Evolutionary conservation across 2,797 vertebrate species (phyloP), one percentile per base, ranked within the genome.

Genomic region (Aplochiton taeniatus): DNA sequence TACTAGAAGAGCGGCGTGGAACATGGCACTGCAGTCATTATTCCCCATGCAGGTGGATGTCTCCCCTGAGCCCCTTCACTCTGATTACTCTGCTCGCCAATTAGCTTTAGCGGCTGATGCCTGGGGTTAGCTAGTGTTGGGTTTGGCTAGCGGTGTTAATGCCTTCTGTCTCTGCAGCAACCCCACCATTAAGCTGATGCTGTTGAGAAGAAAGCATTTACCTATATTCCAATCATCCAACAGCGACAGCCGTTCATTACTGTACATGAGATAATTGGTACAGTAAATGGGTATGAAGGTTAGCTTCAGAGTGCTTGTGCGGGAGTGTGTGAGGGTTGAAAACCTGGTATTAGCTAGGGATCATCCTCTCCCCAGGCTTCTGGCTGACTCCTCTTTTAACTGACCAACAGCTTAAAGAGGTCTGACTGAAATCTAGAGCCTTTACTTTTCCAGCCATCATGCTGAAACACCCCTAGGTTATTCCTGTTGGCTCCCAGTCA

Each of bases 41-140:
- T 68, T 72, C 66, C 20, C 12, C n/a, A 63, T 63, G 65, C 74
- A 82, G 87, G 83, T 88, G 90, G 84, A 90, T 85, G 90, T 88
- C 87, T 78, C 77, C 75, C 87, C 83, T 82, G 87, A 91, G 88
- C 90, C 90, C 90, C 93, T 93, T 94, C 93, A 93, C 91, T 86
- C 90, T 92, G 90, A 92, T 91, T 87, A 89, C 86, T 83, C 90
- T 81, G 91, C 91, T 90, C 83, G 81, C 87, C 88, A 91, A 94
- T 95, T 94, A 94, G 91, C 91, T 92, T 91, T 89, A 90, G 92
- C 89, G 90, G 89, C 91, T 94, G 89, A 85, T 89, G 91, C 88
- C 87, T 19, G 53, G 53, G 11, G 11, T 54, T 54, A 31, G 90
- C 87, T 90, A 52, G 56, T 59, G 61, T 19, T 10, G 52, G 63